Conservation (phyloP, 2,888 invertebrate species). For the Aradus depressus region DNA sequence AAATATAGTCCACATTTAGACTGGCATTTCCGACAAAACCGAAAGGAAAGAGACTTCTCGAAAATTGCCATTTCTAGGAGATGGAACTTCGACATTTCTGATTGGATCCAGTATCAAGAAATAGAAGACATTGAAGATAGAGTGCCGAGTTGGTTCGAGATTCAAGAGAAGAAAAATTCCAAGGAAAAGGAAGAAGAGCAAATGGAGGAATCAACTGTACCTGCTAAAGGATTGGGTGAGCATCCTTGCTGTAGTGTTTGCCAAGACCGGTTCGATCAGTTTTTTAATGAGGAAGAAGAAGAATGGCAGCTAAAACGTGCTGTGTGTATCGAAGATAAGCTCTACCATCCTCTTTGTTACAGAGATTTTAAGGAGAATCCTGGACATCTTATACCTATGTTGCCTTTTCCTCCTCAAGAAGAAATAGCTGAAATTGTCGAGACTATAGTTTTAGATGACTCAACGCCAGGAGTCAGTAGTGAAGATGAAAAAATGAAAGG, state of each 20-base stretch:
- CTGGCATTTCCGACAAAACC: constrained; percentile 96
- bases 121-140: constrained; percentile 67
- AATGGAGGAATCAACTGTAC: constrained; percentile 55
- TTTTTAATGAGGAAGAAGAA: constrained; percentile 93
- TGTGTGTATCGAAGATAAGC: constrained; percentile 57
- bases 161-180: constrained; percentile 43
- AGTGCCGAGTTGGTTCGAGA: constrained; percentile 83
- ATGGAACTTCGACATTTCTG: constrained; percentile 81
- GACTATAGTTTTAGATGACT: constrained; percentile 20
- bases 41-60: constrained; percentile 72
- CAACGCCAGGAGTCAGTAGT: constrained; percentile 11
- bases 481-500: constrained; percentile 34
- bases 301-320: constrained; percentile 92
- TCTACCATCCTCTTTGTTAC: constrained; percentile 82
- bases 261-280: constrained; percentile 85
- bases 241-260: constrained; percentile 75
- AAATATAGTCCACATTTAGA: constrained; percentile 91
- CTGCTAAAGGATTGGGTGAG: constrained; percentile 53
- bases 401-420: constrained; percentile 12
- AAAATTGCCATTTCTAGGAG: constrained; percentile 70
- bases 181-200: constrained; percentile 45
- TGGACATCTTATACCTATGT: background rate
- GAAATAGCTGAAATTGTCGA: constrained; percentile 7
- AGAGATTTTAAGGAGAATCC: constrained; percentile 68
- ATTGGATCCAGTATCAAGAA: constrained; percentile 92